phyloP scores from a whole-genome alignment of 2,888 invertebrate species.

The Drosophila putrida region DNA sequence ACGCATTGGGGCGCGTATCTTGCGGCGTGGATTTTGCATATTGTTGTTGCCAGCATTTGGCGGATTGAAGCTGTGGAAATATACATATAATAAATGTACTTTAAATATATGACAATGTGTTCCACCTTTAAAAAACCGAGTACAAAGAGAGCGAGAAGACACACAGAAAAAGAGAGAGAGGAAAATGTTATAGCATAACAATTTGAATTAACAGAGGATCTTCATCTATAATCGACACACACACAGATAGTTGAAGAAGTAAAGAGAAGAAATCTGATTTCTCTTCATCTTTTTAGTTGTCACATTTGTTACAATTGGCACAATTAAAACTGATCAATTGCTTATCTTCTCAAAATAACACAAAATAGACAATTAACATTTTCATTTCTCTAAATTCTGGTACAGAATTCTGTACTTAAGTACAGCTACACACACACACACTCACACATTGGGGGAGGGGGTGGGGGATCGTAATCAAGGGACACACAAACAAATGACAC shows the following conservation, averaged over 20 bases:
- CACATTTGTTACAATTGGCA: no score
- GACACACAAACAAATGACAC: slow-evolving; percentile 18
- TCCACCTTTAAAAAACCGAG: not conserved
- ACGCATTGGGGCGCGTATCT: slow-evolving; percentile 80
- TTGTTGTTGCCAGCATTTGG: slow-evolving; percentile 64
- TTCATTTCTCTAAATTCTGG: no score
- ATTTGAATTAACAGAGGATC: slow-evolving; percentile 21
- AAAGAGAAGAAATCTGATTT: no score
- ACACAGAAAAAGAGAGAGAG: slow-evolving; percentile 5
- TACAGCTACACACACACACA: slow-evolving; percentile 1
- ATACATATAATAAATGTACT: not conserved
- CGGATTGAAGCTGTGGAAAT: slow-evolving; percentile 78
- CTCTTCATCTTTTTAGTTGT: no score
- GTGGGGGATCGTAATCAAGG: not conserved
- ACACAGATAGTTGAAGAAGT: not conserved
- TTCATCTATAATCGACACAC: slow-evolving; percentile 11
- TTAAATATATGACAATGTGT: slow-evolving; percentile 8
- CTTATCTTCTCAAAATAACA: no score
- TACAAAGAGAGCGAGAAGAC: not conserved
- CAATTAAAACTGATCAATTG: no score
- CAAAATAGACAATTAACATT: no score
- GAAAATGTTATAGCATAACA: slow-evolving; percentile 12
- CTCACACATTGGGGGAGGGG: not conserved
- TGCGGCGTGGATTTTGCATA: slow-evolving; percentile 79
- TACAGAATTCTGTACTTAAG: no score